A percentile compares a stretch with the other conserved stretches of the same genome.
Conservation (phyloP, 2,113 vertebrate species). For the Willisornis vidua region DNA sequence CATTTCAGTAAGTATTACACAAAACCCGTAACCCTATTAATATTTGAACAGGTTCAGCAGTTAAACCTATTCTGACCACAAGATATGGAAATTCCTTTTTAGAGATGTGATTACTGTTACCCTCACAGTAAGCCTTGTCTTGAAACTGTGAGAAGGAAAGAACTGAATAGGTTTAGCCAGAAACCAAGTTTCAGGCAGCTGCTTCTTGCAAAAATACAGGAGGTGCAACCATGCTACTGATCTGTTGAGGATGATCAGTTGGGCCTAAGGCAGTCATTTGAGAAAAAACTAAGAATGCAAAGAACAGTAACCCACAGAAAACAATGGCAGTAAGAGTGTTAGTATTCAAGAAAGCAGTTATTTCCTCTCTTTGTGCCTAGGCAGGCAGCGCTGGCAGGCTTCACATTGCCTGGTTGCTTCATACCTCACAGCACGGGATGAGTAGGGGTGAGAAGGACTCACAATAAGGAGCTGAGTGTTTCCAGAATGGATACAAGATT, state of each 20-base stretch:
- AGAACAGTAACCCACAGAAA: not conserved
- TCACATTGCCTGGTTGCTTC: not conserved
- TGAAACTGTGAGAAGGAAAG: not conserved
- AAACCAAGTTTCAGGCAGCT: not conserved
- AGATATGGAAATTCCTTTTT: not conserved
- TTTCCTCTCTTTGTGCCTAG: slow-evolving; percentile 12
- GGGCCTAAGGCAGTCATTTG: not conserved
- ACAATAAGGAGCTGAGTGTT: slow-evolving; percentile 13
- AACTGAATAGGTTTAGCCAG: not conserved
- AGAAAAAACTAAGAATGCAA: slow-evolving; percentile 1
- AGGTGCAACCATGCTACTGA: not conserved
- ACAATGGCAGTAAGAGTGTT: slow-evolving; percentile 9
- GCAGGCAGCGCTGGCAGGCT: not conserved
- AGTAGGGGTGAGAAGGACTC: slow-evolving; percentile 13
- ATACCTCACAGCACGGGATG: not conserved
- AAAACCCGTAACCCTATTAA: not conserved
- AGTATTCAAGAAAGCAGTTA: slow-evolving; percentile 29
- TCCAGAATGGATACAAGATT: slow-evolving; percentile 13
- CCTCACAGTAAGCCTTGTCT: not conserved
- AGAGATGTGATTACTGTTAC: not conserved
- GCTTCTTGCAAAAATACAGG: not conserved
- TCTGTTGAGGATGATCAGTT: not conserved
- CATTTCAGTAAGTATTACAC: not conserved
- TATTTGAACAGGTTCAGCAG: not conserved
- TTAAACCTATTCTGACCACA: not conserved